Evolutionary conservation across 2,888 invertebrate species (phyloP).

Genomic region (Linnaemya vulpina): DNA sequence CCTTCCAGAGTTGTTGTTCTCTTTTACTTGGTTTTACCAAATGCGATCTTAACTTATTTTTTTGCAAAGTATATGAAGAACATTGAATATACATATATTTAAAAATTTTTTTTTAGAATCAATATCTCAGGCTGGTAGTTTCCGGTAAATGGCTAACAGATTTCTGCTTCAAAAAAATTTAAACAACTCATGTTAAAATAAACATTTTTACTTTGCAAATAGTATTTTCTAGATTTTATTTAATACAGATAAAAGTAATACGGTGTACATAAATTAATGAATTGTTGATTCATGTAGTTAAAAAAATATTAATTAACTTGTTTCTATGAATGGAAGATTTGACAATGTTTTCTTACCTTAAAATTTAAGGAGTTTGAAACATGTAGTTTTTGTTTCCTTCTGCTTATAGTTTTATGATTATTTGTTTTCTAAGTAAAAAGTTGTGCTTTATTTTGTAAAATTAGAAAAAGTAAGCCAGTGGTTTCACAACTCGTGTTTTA

Average conservation of each 20-base stretch:
- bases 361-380: constrained; percentile 72
- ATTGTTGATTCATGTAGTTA: constrained; percentile 25
- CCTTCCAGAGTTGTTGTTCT: neutral
- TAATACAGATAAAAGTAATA: constrained; percentile 29
- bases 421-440: constrained; percentile 59
- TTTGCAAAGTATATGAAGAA: neutral
- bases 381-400: constrained; percentile 42
- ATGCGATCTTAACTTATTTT: neutral
- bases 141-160: neutral
- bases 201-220: constrained; percentile 41
- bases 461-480: constrained; percentile 70
- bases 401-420: constrained; percentile 38
- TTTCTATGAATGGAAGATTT: constrained; percentile 72
- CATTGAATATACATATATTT: too few species aligned
- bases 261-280: neutral
- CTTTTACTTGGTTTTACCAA: neutral
- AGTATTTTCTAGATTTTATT: constrained; percentile 52
- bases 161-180: constrained; percentile 12
- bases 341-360: constrained; percentile 52
- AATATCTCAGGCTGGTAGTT: neutral
- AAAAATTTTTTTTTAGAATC: too few species aligned
- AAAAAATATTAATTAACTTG: constrained; percentile 73
- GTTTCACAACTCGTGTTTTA: constrained; percentile 70
- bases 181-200: constrained; percentile 34
- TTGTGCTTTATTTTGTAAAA: constrained; percentile 65